A percentile compares a stretch with the other conserved stretches of the same genome.
Conservation (phyloP, 1,140 invertebrate genomes). For the Drosophila tropicalis region DNA sequence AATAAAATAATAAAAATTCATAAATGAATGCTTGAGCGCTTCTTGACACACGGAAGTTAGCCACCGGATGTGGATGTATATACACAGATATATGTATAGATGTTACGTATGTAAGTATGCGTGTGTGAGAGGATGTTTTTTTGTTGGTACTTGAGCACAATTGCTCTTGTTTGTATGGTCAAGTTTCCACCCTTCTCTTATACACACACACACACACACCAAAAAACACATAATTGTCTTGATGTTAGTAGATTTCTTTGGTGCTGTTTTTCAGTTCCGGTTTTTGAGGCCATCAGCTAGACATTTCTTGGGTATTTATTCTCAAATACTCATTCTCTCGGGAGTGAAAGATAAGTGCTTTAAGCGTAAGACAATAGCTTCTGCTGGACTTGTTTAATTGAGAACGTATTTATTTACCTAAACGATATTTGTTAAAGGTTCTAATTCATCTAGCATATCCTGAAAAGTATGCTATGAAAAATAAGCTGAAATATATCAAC, state of each 20-base stretch:
- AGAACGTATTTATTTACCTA: background rate
- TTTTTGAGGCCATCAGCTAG: slow-evolving; percentile 27
- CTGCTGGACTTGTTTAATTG: slow-evolving; percentile 1
- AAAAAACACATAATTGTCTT: slow-evolving; percentile 30
- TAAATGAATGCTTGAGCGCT: slow-evolving; percentile 76
- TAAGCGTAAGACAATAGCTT: background rate
- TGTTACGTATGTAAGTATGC: slow-evolving; percentile 25
- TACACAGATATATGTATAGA: slow-evolving; percentile 11
- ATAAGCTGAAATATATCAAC: slow-evolving; percentile 2
- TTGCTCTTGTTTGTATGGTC: slow-evolving; percentile 27
- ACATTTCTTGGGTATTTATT: slow-evolving; percentile 44
- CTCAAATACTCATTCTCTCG: slow-evolving; percentile 6
- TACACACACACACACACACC: no score
- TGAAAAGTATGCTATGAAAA: slow-evolving; percentile 11
- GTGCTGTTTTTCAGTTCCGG: slow-evolving; percentile 44
- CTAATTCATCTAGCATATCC: background rate
- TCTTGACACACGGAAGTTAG: slow-evolving; percentile 75
- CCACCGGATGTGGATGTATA: slow-evolving; percentile 54
- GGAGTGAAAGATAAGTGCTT: slow-evolving; percentile 9
- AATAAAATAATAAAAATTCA: slow-evolving; percentile 75
- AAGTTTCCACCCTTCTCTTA: background rate
- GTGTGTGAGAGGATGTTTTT: slow-evolving; percentile 18
- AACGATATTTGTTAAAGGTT: background rate
- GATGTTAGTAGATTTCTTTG: slow-evolving; percentile 31
- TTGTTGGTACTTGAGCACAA: slow-evolving; percentile 34